These are phyloP conservation scores for Chlamydotis undulata DNA, from an alignment of 2,113 vertebrate genomes.

Conservation along the genomic window DNA sequence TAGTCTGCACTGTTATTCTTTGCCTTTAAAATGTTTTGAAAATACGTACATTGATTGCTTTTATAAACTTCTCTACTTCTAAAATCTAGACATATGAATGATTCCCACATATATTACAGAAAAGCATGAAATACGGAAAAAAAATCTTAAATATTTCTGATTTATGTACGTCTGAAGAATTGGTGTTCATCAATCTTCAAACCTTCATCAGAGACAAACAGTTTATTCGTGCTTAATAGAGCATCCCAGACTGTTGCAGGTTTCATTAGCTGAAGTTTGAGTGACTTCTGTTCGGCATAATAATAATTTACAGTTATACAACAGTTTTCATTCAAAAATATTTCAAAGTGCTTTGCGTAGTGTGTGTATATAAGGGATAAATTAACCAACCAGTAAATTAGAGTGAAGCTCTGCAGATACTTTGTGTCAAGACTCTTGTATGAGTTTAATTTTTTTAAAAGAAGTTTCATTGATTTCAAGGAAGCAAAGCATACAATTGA, in stretches of 20 bases:
- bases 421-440: neutral
- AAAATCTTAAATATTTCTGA: neutral
- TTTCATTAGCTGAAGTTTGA: conserved; percentile 20
- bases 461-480: neutral
- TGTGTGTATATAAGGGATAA: conserved; percentile 13
- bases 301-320: neutral
- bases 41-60: neutral
- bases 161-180: neutral
- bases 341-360: neutral
- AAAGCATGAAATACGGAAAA: neutral
- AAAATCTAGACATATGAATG: neutral
- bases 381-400: conserved; percentile 23
- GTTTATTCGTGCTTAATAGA: conserved; percentile 25
- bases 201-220: neutral
- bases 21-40: neutral
- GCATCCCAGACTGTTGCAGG: neutral
- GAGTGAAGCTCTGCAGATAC: neutral
- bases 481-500: neutral
- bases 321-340: neutral
- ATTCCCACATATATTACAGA: neutral
- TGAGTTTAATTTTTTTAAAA: neutral
- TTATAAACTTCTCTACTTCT: neutral
- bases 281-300: conserved; percentile 12
- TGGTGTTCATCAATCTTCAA: neutral
- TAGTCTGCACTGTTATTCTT: neutral